Evolutionary conservation across 2,797 vertebrate genomes (phyloP), one percentile per base, ranked within the genome.

Genomic region (Neosilurus mollespiculum): DNA sequence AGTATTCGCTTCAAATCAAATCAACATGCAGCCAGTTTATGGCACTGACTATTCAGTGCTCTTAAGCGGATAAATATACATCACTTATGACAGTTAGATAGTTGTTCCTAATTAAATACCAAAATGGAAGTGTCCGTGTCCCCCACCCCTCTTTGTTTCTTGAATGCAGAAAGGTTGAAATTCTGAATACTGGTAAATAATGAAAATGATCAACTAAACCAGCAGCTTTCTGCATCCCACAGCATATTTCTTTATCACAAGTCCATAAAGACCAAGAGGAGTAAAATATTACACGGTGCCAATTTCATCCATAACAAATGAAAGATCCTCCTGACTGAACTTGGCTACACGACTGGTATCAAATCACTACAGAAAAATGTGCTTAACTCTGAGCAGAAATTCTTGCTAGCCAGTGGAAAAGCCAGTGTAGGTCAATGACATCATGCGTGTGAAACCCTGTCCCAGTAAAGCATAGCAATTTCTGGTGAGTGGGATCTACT

Each of bases 381-480:
- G 15, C 22, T 53, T 59, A 59, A 76, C 1, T 53, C 81, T 4
- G 8, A 61, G 76, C 69, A n/a, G 61, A 64, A 73, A 58, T n/a
- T 11, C 49, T 76, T 54, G 22, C 49, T 49, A 56, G 79, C 66
- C 78, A 49, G 26, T 51, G 22, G 80, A 58, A 82, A 85, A 37
- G 58, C 22, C 20, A 20, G 22, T 59, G 34, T 7, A 37, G 56
- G 71, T 6, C 30, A 69, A 61, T 22, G 22, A 65, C 53, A 62
- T 86, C 67, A 82, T 67, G 69, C 26, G 62, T 81, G 64, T 78
- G 66, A 82, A 88, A 85, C 78, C 16, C 73, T 78, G 65, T 71
- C 78, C 80, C 64, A 81, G 83, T 80, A 85, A 83, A 86, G 84
- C 79, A n/a, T 67, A 58, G 78, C 82, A 77, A 82, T 81, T 87